Conservation (phyloP, 2,797 vertebrate genomes). For the Smutsia gigantea region DNA sequence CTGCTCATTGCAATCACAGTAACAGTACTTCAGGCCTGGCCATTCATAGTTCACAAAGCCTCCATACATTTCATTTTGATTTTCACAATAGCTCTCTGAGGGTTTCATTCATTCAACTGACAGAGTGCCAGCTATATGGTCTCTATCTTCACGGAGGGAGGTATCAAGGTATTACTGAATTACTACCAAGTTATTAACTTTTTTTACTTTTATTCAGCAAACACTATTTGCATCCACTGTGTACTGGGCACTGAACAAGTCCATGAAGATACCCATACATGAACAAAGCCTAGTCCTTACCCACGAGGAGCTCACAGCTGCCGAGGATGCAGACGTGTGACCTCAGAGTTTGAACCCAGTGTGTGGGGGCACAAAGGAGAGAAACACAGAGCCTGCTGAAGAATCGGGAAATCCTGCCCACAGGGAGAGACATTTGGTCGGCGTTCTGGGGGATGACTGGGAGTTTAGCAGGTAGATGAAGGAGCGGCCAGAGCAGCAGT, state of each 20-base stretch:
- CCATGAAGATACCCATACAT: not conserved
- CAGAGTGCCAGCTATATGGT: not conserved
- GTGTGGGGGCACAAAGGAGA: not conserved
- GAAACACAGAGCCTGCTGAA: not conserved
- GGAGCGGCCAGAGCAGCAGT: not conserved
- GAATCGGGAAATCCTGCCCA: not conserved
- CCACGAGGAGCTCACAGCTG: not conserved
- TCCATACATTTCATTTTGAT: not conserved
- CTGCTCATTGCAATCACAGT: not conserved
- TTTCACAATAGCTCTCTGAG: slow-evolving; percentile 30
- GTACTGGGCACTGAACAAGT: not conserved
- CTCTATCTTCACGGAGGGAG: not conserved
- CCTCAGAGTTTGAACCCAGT: not conserved
- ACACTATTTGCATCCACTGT: not conserved
- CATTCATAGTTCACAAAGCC: not conserved
- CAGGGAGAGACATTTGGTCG: not conserved
- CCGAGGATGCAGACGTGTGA: not conserved
- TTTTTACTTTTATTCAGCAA: slow-evolving; percentile 13
- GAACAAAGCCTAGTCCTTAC: not conserved
- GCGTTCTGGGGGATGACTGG: not conserved
- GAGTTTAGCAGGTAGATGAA: not conserved
- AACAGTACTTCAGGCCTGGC: not conserved
- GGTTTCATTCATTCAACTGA: not conserved
- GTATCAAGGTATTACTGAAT: not conserved
- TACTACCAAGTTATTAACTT: not conserved